Percentiles rank a stretch among this genome's conserved stretches.
Conservation (phyloP, 2,797 vertebrate genomes). For the Poeciliopsis infans region DNA sequence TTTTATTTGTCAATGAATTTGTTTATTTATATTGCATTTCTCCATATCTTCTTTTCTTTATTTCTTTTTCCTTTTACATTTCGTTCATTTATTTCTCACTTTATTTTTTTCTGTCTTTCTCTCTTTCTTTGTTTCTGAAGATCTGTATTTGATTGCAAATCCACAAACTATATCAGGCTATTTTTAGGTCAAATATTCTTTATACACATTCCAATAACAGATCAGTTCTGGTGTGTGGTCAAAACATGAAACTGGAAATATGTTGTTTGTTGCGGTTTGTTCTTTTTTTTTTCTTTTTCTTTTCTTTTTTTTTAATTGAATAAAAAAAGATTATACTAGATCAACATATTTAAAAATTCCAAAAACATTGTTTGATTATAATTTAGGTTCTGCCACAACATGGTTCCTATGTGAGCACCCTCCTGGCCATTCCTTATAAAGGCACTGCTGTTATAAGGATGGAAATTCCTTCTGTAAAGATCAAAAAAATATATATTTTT, state of each 20-base stretch:
- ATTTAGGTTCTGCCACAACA: background rate
- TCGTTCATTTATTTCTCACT: background rate
- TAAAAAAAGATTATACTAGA: background rate
- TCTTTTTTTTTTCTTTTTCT: too few species aligned
- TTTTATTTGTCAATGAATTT: background rate
- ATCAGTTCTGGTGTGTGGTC: too few species aligned
- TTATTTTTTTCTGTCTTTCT: background rate
- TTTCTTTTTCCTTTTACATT: too few species aligned
- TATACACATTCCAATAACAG: background rate
- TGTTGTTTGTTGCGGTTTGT: background rate
- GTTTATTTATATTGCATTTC: background rate
- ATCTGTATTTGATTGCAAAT: background rate
- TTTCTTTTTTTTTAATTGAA: too few species aligned
- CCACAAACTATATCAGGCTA: background rate
- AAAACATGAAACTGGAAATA: background rate
- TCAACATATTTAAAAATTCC: background rate
- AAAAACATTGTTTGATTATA: background rate
- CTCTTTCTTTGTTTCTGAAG: background rate
- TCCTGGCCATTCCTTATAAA: background rate
- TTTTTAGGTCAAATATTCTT: background rate
- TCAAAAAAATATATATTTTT: background rate
- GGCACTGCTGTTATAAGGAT: slow-evolving; percentile 10
- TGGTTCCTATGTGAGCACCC: background rate
- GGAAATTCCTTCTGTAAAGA: slow-evolving; percentile 33
- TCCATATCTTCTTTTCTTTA: background rate